phyloP scores from a whole-genome alignment of 2,113 vertebrate genomes.

The Alaudala cheleensis region DNA sequence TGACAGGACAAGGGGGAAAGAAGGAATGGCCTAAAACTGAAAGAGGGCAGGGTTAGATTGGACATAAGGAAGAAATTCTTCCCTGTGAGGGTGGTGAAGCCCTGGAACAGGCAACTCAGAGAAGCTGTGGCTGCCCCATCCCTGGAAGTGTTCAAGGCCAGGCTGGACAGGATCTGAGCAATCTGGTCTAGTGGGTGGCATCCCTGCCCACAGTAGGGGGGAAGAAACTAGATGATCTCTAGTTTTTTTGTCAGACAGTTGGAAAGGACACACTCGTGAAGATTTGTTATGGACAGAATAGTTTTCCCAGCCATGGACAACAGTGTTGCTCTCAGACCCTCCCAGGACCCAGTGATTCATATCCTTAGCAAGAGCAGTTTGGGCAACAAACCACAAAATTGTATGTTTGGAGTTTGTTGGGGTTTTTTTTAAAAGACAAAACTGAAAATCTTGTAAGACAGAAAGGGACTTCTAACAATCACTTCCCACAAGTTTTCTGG shows the following conservation, averaged over 20 bases:
- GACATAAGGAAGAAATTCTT: not conserved
- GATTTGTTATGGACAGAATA: not conserved
- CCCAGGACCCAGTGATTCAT: not conserved
- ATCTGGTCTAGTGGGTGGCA: not conserved
- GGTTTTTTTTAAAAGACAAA: not conserved
- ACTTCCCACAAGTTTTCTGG: not conserved
- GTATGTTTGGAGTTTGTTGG: not conserved
- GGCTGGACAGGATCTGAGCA: accelerated
- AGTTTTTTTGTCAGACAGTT: not conserved
- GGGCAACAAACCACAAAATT: not conserved
- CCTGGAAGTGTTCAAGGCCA: not conserved
- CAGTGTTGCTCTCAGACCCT: not conserved
- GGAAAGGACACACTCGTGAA: not conserved
- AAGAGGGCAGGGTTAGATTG: not conserved
- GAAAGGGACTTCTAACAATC: not conserved
- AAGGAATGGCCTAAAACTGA: not conserved
- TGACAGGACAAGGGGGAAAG: not conserved
- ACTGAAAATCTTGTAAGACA: not conserved
- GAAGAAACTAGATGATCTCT: not conserved
- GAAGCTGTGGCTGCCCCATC: not conserved
- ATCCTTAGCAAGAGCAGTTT: not conserved
- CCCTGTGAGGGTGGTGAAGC: not conserved
- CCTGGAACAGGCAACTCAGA: not conserved
- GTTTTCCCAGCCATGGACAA: not conserved
- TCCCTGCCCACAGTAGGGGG: accelerated